These are phyloP conservation scores for Pogonocichla stellata DNA, from an alignment of 2,113 vertebrate genomes.

Conservation along the genomic window DNA sequence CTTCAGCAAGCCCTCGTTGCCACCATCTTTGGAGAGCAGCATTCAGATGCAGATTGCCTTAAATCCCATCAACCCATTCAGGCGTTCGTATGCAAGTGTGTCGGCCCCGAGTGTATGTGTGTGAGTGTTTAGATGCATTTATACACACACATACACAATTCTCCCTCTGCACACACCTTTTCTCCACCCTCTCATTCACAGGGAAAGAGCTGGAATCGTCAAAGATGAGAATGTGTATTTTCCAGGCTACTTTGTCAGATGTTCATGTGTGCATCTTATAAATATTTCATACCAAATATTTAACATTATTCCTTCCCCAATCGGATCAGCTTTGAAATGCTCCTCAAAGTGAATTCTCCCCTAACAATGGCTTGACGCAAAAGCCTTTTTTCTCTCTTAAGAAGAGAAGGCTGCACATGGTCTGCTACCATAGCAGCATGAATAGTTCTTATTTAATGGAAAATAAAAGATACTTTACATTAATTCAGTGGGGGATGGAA, in stretches of 20 bases:
- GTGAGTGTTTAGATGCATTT: conserved; percentile 30
- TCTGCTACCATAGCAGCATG: conserved; percentile 81
- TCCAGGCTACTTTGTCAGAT: conserved; percentile 72
- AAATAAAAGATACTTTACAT: conserved; percentile 78
- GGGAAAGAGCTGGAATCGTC: conserved; percentile 33
- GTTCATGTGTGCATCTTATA: conserved; percentile 73
- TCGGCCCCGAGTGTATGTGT: background rate
- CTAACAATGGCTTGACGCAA: conserved; percentile 83
- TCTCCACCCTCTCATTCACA: background rate
- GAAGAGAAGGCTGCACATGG: conserved; percentile 71
- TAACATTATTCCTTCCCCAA: conserved; percentile 79
- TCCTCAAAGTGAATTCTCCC: conserved; percentile 78
- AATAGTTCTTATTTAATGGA: conserved; percentile 76
- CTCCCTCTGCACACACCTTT: background rate
- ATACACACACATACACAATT: background rate
- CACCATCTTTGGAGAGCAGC: conserved; percentile 70
- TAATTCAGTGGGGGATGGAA: conserved; percentile 65
- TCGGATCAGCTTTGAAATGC: conserved; percentile 80
- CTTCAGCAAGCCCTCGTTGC: conserved; percentile 73
- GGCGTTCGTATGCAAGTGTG: conserved; percentile 47
- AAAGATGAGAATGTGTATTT: conserved; percentile 66
- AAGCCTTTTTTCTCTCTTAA: conserved; percentile 74
- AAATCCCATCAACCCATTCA: conserved; percentile 83
- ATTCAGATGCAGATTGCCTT: conserved; percentile 94
- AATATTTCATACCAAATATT: conserved; percentile 88